Evolutionary conservation across 2,888 invertebrate species (phyloP), one percentile per base, ranked within the genome.

Genomic region (Schizaphis graminum): DNA sequence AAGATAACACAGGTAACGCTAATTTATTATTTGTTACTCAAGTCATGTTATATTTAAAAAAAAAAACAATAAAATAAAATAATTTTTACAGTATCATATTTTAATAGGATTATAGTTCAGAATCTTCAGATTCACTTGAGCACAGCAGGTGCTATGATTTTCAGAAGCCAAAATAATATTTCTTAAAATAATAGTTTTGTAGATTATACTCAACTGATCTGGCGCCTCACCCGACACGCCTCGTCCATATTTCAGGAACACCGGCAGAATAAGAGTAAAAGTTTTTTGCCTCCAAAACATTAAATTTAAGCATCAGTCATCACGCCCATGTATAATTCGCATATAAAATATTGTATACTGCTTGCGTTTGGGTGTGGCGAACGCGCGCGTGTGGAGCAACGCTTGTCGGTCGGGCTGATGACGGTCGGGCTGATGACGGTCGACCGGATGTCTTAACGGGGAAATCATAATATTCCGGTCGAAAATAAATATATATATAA

Each of bases 401-500:
- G 77, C 35, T 41, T 21, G 77, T 77, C 77, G 77, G 77, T 21
- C 35, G 35, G 35, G 35, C 77, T 77, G 77, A 77, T 77, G 77
- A 77, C 77, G 77, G 77, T 77, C 35, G 77, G 35, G 35, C 77
- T 77, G 77, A 77, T 77, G 77, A 77, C 77, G 77, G 77, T 77
- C 35, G 77, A 7, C 77, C 77, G 77, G 77, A 77, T 35, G 77
- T 77, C 77, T 77, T 77, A 77, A 77, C 77, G 77, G 77, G 35
- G 21, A 77, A 77, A 77, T 77, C 77, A 77, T 35, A 77, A 77
- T 77, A 77, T 77, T 77, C 77, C 35, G 77, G 77, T 77, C 77
- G 35, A 77, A 77, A 77, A 77, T n/a, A 77, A 77, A 77, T 77
- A 77, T 21, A 35, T 67, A 67, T n/a, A 67, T 53, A 53, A 13